phyloP scores from a whole-genome alignment of 2,113 vertebrate species.

The Nettapus auritus region DNA sequence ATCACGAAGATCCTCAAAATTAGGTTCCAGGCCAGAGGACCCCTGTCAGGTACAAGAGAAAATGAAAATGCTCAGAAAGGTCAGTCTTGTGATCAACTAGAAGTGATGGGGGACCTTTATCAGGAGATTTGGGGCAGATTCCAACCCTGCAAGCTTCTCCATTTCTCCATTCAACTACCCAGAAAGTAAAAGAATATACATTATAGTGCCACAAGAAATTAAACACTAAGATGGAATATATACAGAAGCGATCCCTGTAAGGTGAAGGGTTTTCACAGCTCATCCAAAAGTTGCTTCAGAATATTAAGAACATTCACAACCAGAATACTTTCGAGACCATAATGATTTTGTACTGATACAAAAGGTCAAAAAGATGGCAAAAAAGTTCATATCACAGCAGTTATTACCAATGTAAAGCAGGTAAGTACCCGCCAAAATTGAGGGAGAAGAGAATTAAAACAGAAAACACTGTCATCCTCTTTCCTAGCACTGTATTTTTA shows the following conservation, averaged over 20 bases:
- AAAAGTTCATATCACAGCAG: background rate
- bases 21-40: background rate
- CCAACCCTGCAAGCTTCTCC: background rate
- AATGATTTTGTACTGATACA: background rate
- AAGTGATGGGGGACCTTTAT: background rate
- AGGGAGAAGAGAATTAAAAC: background rate
- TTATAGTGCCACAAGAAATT: background rate
- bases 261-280: background rate
- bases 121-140: background rate
- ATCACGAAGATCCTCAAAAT: background rate
- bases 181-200: background rate
- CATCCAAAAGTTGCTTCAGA: background rate
- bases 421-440: background rate
- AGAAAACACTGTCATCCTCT: background rate
- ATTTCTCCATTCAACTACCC: background rate
- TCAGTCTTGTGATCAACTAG: background rate
- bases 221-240: background rate
- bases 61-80: background rate
- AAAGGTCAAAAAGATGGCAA: background rate
- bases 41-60: background rate
- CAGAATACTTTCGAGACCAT: background rate
- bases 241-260: background rate
- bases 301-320: background rate
- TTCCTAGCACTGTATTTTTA: background rate
- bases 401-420: background rate